phyloP scores from a whole-genome alignment of 2,888 invertebrate species.

The Dugesia japonica region DNA sequence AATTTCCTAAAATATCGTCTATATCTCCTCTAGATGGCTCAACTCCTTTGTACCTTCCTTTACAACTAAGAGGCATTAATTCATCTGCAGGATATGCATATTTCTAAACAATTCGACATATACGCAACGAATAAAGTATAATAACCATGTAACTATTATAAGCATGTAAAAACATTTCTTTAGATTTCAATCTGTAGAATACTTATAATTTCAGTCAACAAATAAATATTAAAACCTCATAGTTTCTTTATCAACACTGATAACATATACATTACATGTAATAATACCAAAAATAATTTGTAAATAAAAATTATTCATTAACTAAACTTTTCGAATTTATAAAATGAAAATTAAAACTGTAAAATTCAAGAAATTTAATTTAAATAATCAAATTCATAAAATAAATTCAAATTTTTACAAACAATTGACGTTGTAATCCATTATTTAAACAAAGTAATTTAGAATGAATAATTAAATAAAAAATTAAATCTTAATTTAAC shows the following conservation, averaged over 20 bases:
- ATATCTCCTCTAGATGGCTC: slow-evolving; percentile 82
- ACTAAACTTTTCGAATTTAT: not conserved
- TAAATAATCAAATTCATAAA: not conserved
- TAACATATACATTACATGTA: not conserved
- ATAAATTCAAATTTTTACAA: not conserved
- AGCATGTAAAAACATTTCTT: slow-evolving; percentile 90
- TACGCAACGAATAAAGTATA: slow-evolving; percentile 30
- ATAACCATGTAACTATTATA: slow-evolving; percentile 76
- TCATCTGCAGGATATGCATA: slow-evolving; percentile 96
- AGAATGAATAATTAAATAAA: too few relatives aligned
- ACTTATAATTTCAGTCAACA: not conserved
- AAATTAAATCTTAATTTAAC: too few relatives aligned
- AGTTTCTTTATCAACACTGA: not conserved
- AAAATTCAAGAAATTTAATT: too few relatives aligned
- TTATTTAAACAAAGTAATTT: not conserved
- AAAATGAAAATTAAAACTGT: not conserved
- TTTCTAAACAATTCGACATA: slow-evolving; percentile 43
- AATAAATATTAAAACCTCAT: not conserved
- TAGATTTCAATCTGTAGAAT: slow-evolving; percentile 62
- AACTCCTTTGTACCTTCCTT: slow-evolving; percentile 72
- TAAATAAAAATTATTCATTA: not conserved
- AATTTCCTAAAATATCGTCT: slow-evolving; percentile 88
- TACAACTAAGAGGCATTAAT: slow-evolving; percentile 84
- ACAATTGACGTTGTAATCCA: not conserved
- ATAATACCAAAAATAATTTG: not conserved